Evolutionary conservation across 2,888 invertebrate species (phyloP).

Genomic region (Scaptomyza reducta): DNA sequence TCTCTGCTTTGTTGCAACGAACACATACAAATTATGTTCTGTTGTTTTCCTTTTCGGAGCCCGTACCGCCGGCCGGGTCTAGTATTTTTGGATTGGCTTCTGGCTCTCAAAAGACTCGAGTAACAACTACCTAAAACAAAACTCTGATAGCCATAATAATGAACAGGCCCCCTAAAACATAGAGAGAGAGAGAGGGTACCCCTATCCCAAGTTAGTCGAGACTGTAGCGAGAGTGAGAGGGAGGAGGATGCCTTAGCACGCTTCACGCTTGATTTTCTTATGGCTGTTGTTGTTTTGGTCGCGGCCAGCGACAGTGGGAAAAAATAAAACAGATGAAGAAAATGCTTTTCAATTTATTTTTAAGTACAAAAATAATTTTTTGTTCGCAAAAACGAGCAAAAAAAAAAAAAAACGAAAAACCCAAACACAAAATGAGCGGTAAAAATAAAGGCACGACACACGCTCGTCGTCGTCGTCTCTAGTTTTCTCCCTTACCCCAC

Average conservation of each 20-base stretch:
- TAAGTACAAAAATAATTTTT: slow-evolving; percentile 79
- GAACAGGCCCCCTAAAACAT: slow-evolving; percentile 19
- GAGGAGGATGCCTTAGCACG: slow-evolving; percentile 39
- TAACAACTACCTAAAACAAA: slow-evolving; percentile 1
- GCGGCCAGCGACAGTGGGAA: slow-evolving; percentile 24
- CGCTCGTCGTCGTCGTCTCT: slow-evolving; percentile 59
- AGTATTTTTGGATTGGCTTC: slow-evolving; percentile 56
- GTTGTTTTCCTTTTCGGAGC: slow-evolving; percentile 27
- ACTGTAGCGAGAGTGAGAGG: slow-evolving; percentile 1
- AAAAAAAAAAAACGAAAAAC: slow-evolving; percentile 39
- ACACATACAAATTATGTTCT: slow-evolving; percentile 68
- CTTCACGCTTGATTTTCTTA: slow-evolving; percentile 76
- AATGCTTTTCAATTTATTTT: slow-evolving; percentile 81
- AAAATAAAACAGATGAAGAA: slow-evolving; percentile 65
- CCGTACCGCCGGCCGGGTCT: not conserved
- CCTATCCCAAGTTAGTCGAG: slow-evolving; percentile 27
- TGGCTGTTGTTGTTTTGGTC: slow-evolving; percentile 71
- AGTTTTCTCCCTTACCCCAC: not conserved
- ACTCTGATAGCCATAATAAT: slow-evolving; percentile 51
- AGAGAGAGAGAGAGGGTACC: not conserved
- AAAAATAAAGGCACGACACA: slow-evolving; percentile 74
- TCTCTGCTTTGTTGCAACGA: slow-evolving; percentile 33
- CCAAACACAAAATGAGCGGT: slow-evolving; percentile 50
- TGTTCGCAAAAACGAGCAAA: slow-evolving; percentile 34
- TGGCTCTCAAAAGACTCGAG: slow-evolving; percentile 21